These are phyloP conservation scores for Nibea albiflora DNA, from an alignment of 2,113 vertebrate genomes.

Conservation along the genomic window DNA sequence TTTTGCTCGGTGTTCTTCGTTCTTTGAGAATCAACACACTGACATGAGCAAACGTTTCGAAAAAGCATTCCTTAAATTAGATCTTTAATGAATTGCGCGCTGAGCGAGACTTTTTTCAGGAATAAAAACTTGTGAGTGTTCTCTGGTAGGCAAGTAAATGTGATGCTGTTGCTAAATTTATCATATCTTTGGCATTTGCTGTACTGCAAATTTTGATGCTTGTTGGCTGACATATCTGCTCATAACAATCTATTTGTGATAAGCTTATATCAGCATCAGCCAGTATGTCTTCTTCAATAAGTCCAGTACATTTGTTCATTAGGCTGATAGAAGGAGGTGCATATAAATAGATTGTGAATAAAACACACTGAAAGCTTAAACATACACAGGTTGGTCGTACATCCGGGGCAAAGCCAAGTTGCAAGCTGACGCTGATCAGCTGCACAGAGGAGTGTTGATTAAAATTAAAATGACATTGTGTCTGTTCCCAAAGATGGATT, in stretches of 20 bases:
- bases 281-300: neutral
- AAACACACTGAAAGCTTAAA: neutral
- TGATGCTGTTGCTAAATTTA: neutral
- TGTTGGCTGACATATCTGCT: neutral
- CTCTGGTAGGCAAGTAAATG: neutral
- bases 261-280: neutral
- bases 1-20: neutral
- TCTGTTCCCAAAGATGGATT: neutral
- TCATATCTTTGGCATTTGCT: neutral
- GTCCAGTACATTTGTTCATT: neutral
- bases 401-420: neutral
- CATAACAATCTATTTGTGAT: neutral
- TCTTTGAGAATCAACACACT: neutral
- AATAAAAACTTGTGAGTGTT: neutral
- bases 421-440: neutral
- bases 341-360: neutral
- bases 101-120: no score
- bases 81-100: no score
- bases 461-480: neutral
- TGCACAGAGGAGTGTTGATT: neutral
- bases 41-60: neutral
- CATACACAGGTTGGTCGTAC: neutral
- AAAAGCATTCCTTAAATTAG: neutral
- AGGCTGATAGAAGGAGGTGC: neutral
- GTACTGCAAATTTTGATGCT: neutral